A percentile compares a stretch with the other conserved stretches of the same genome.
These are phyloP conservation scores for Hemicordylus capensis DNA, from an alignment of 2,113 vertebrate species.

Conservation along the genomic window DNA sequence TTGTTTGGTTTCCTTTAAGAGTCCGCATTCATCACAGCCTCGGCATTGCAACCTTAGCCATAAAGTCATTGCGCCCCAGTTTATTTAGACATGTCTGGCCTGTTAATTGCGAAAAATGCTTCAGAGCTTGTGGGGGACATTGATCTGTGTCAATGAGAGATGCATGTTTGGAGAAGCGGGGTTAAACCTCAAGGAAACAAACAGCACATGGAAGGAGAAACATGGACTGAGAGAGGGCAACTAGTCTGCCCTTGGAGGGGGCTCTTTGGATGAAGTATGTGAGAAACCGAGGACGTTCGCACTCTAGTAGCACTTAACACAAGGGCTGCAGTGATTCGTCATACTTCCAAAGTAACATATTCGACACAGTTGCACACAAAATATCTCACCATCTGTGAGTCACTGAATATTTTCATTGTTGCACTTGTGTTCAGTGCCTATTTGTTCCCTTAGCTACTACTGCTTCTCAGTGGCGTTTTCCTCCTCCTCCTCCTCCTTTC, in stretches of 20 bases:
- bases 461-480: neutral
- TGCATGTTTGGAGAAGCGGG: neutral
- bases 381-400: too few relatives aligned
- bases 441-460: neutral
- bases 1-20: conserved; percentile 51
- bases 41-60: neutral
- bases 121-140: conserved; percentile 16
- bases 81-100: conserved; percentile 36
- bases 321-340: neutral
- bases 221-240: neutral
- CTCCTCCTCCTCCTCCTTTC: too few relatives aligned
- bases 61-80: conserved; percentile 21
- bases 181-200: neutral
- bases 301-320: neutral
- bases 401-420: neutral
- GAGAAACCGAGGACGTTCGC: neutral
- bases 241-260: neutral
- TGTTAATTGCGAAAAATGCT: conserved; percentile 37
- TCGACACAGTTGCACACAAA: neutral
- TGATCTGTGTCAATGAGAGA: conserved; percentile 33
- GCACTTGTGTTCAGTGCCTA: neutral
- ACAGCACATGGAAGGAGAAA: neutral
- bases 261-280: neutral
- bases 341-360: too few relatives aligned
- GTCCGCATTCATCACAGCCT: conserved; percentile 2